Evolutionary conservation across 2,888 invertebrate genomes (phyloP).

Genomic region (Lasioglossum morio): DNA sequence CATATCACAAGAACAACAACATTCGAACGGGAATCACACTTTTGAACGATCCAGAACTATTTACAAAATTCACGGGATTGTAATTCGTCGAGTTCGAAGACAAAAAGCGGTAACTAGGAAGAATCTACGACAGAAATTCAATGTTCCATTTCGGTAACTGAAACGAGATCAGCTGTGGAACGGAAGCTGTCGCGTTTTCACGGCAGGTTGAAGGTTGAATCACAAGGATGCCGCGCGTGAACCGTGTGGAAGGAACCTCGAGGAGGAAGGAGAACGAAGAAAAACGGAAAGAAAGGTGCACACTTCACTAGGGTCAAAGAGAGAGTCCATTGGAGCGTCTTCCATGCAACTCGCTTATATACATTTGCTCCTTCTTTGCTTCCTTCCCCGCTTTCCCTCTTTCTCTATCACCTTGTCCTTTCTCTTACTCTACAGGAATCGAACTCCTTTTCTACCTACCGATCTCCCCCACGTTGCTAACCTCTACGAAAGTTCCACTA

Average conservation of each 20-base stretch:
- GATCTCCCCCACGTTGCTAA: slow-evolving; percentile 44
- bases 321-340: slow-evolving; percentile 80
- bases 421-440: slow-evolving; percentile 46
- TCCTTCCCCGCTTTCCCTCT: slow-evolving; percentile 65
- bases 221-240: slow-evolving; percentile 41
- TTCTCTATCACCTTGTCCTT: slow-evolving; percentile 35
- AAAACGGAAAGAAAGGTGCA: slow-evolving; percentile 75
- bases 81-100: not conserved
- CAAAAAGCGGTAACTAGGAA: too few relatives aligned
- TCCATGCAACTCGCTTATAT: slow-evolving; percentile 79
- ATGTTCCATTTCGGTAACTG: slow-evolving; percentile 6
- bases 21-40: slow-evolving; percentile 48
- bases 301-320: slow-evolving; percentile 81
- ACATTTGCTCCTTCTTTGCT: slow-evolving; percentile 74
- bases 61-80: not conserved
- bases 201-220: slow-evolving; percentile 40
- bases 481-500: slow-evolving; percentile 12
- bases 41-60: not conserved
- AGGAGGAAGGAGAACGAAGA: slow-evolving; percentile 63
- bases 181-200: slow-evolving; percentile 15
- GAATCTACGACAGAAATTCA: not conserved
- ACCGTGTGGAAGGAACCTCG: slow-evolving; percentile 42
- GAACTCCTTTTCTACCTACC: slow-evolving; percentile 52
- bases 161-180: not conserved
- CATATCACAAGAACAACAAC: slow-evolving; percentile 72